Base-by-base conservation (phyloP, 2,797 vertebrate species). In the Delichon dasypus region DNA sequence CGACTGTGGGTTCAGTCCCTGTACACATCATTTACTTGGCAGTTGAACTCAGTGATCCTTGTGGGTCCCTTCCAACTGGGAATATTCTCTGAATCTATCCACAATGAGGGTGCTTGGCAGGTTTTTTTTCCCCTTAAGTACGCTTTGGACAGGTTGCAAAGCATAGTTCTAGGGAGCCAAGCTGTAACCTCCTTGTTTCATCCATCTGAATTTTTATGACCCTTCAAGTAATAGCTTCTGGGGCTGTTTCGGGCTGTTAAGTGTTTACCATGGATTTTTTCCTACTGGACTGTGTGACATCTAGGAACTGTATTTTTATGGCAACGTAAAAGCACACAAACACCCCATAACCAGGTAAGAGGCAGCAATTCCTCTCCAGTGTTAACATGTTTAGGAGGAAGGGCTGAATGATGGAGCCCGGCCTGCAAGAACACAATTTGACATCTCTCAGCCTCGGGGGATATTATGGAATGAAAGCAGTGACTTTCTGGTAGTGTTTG, bases 241-340 rank as follows among this genome's bases (percentile, higher is more conserved):
- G 90, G 77, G 77, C 48, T 76, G 75, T 80, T 90, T 77, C 16
- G 0, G 75, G 44, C 73, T 67, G 54, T 86, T 74, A 54, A 53
- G 42, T 68, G 60, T 80, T 89, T 66, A 10, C 10, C 47, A 8
- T 86, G 79, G 79, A 75, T 85, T 94, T 92, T 90, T 93, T 91
- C 87, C 94, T 91, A 20, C 30, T 64, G 85, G 86, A 75, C 55
- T 87, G 23, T 5, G 2, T 60, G 68, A 66, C 32, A 62, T 50
- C 34, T 38, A 87, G 64, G 60, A 83, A 57, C 20, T 86, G 6
- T 78, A 32, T 82, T 87, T 88, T 36, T 53, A 48, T 66, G 71
- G 76, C 70, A 91, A 36, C 72, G 44, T 38, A 54, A 45, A 89
- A 66, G 40, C 32, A 55, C 50, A 36, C 42, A 71, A 85, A 68